Conservation (phyloP, 2,797 vertebrate genomes). For the Xiphorhynchus erythropygius region DNA sequence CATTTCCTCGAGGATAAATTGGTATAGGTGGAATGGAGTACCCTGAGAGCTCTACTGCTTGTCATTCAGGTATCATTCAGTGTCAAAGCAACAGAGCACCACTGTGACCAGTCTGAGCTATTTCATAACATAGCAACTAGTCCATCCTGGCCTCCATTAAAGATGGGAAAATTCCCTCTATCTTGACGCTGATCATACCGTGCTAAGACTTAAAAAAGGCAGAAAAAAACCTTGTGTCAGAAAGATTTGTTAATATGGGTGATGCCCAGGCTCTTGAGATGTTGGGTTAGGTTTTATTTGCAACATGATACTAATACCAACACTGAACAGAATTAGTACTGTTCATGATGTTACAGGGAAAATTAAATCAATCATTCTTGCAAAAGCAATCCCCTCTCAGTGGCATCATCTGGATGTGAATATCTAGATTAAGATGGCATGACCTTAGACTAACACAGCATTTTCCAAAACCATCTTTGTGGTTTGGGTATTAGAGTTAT, state of each 20-base stretch:
- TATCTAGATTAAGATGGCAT: background rate
- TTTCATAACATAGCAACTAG: background rate
- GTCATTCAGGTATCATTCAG: background rate
- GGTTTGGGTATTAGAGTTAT: background rate
- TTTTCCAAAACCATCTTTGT: background rate
- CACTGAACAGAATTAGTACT: background rate
- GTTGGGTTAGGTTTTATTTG: background rate
- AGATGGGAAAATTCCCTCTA: fast-evolving
- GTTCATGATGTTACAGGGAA: background rate
- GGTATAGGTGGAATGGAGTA: background rate
- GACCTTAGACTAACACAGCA: background rate
- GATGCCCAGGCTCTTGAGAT: background rate
- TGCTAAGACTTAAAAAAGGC: background rate
- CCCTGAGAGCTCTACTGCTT: background rate
- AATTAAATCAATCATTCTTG: background rate
- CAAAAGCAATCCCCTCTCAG: background rate
- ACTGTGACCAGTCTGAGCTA: background rate
- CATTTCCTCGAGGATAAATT: background rate
- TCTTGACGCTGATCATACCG: background rate
- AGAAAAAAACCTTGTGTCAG: background rate
- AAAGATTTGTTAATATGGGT: background rate
- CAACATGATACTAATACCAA: background rate
- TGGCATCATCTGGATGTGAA: background rate
- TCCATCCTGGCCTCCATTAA: background rate
- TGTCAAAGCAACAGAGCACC: background rate